Evolutionary conservation across 2,888 invertebrate species (phyloP).

Genomic region (Tipula lateralis): DNA sequence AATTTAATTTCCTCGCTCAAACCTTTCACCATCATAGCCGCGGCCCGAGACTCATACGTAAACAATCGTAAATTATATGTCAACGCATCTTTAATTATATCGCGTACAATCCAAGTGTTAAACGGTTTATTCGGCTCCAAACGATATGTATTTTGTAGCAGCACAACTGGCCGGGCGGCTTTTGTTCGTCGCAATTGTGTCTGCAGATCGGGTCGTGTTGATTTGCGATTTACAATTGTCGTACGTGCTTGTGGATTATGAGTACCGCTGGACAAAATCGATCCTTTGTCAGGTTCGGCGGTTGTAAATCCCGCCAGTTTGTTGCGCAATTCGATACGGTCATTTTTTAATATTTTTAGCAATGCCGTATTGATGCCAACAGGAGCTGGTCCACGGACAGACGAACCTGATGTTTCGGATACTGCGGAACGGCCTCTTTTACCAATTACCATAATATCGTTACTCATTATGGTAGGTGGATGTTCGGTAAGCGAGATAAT

Average conservation of each 20-base stretch:
- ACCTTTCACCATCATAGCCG: not conserved
- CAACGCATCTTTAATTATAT: not conserved
- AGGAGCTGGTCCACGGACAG: not conserved
- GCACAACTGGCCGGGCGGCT: not conserved
- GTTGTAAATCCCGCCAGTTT: not conserved
- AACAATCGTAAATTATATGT: not conserved
- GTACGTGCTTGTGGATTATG: not conserved
- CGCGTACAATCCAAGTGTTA: not conserved
- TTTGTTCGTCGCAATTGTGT: not conserved
- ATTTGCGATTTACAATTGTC: not conserved
- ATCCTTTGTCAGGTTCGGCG: not conserved
- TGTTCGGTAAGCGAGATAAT: not conserved
- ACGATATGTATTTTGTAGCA: not conserved
- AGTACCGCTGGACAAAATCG: not conserved
- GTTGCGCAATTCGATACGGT: not conserved
- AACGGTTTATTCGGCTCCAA: not conserved
- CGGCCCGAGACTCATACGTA: not conserved
- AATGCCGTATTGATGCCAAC: not conserved
- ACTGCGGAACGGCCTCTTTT: not conserved
- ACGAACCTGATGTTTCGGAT: not conserved
- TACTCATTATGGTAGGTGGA: not conserved
- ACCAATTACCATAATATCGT: not conserved
- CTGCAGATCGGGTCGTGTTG: not conserved
- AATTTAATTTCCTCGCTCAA: constrained; percentile 20
- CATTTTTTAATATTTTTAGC: not conserved